These are phyloP conservation scores for Rotaria magnacalcarata DNA, from an alignment of 2,888 invertebrate genomes.

Conservation along the genomic window DNA sequence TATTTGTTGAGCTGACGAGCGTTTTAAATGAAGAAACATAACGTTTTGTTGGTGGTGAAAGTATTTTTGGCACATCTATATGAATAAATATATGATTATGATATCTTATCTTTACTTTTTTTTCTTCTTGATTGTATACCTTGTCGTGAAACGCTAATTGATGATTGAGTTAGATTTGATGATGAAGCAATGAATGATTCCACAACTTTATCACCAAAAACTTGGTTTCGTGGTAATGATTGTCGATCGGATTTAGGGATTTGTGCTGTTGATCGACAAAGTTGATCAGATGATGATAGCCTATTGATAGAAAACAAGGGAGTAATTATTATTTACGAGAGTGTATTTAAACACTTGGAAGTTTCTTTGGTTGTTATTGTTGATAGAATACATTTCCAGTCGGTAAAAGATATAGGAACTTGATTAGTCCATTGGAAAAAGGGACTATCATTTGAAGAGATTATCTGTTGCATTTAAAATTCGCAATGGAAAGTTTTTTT, in stretches of 20 bases:
- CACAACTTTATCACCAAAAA: background rate
- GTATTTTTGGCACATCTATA: background rate
- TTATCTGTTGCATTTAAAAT: background rate
- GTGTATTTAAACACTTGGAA: background rate
- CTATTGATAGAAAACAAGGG: background rate
- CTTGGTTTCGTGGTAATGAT: background rate
- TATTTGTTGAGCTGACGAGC: background rate
- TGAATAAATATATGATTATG: background rate
- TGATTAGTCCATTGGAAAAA: background rate
- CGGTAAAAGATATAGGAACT: background rate
- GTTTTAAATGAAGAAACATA: slow-evolving; percentile 31
- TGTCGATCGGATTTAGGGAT: background rate
- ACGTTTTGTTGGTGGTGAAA: slow-evolving; percentile 13
- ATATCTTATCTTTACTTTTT: background rate
- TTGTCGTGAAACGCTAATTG: background rate
- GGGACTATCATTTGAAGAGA: background rate
- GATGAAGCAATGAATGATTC: background rate
- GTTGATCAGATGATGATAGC: background rate
- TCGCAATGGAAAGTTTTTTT: too few species aligned
- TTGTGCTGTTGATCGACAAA: background rate
- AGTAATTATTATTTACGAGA: background rate
- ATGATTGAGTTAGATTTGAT: background rate
- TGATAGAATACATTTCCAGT: background rate
- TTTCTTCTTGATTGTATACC: background rate
- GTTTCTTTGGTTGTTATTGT: background rate